These are phyloP conservation scores for Sarcophaga caerulescens DNA, from an alignment of 2,888 invertebrate genomes.

Conservation along the genomic window DNA sequence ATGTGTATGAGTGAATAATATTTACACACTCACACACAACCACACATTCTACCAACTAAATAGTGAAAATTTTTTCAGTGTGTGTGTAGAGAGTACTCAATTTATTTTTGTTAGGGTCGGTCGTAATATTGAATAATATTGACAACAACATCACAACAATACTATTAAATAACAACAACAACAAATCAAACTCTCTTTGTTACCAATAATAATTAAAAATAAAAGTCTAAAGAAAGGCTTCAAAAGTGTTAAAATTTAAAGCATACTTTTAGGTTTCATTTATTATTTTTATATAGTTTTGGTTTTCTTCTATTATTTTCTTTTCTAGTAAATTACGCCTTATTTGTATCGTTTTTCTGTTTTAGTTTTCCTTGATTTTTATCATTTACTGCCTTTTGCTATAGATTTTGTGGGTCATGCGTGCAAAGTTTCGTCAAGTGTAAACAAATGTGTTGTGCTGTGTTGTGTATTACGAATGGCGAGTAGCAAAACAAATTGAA, in stretches of 20 bases:
- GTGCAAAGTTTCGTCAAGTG: slow-evolving; percentile 42
- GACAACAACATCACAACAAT: not conserved
- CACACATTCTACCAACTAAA: not conserved
- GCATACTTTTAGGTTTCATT: not conserved
- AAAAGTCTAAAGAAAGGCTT: not conserved
- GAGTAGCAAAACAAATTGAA: slow-evolving; percentile 56
- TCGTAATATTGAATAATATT: slow-evolving; percentile 24
- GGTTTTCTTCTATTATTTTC: slow-evolving; percentile 8
- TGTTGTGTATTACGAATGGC: slow-evolving; percentile 46
- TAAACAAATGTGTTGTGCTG: slow-evolving; percentile 31
- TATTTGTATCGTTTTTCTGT: slow-evolving; percentile 12
- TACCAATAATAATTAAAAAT: not conserved
- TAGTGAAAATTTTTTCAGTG: not conserved
- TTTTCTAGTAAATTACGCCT: slow-evolving; percentile 40
- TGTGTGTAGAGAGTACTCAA: slow-evolving; percentile 7
- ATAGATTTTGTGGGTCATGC: slow-evolving; percentile 55
- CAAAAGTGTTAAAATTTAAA: not conserved
- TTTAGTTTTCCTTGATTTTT: slow-evolving; percentile 18
- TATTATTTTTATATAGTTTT: not conserved
- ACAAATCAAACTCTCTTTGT: not conserved
- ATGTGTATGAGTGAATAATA: not conserved
- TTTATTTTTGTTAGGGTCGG: slow-evolving; percentile 2
- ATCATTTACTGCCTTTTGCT: slow-evolving; percentile 18
- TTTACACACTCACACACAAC: not conserved
- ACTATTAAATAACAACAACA: not conserved